Evolutionary conservation across 2,888 invertebrate genomes (phyloP), one percentile per base, ranked within the genome.

Genomic region (Stratiomys singularior): DNA sequence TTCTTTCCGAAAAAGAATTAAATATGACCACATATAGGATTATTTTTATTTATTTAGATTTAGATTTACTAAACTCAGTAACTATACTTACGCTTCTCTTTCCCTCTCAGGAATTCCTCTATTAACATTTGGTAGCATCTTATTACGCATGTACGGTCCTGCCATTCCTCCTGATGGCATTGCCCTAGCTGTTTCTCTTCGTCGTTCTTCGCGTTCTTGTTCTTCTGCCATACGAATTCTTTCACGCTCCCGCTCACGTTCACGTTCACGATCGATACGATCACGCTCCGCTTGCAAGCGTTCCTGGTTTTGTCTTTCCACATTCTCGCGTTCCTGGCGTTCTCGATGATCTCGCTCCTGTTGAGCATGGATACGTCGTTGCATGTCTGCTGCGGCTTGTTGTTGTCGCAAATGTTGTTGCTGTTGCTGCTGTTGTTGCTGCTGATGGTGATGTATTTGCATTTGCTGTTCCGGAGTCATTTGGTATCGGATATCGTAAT

Each of bases 401-500:
- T 83, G 84, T 37, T 85, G 86, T 23, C 86, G 84, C 25, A 84
- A 82, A 21, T 83, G 82, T 25, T 84, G 84, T 58, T 82, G 82
- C 77, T 84, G 82, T 78, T 82, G 83, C 25, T 72, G 74, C 78
- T 64, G 64, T 87, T 87, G 88, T 76, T 82, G 81, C 81, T 82
- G 79, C 72, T 87, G 87, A 58, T 89, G 89, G 52, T 88, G 85
- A 74, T 87, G 84, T 25, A 86, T 82, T 83, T 87, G 87, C 83
- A 88, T 85, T 5, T 84, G 83, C 30, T 85, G 90, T 87, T 90
- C 80, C 85, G 91, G 79, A 89, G 87, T 76, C 90, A 91, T 84
- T 90, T 83, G 82, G 71, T 85, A 87, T 18, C 87, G 85, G 11
- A 86, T 81, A 30, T 87, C 87, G 72, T 86, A 87, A 80, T 87